Evolutionary conservation across 2,888 invertebrate genomes (phyloP).

Genomic region (Byasa hedistus): DNA sequence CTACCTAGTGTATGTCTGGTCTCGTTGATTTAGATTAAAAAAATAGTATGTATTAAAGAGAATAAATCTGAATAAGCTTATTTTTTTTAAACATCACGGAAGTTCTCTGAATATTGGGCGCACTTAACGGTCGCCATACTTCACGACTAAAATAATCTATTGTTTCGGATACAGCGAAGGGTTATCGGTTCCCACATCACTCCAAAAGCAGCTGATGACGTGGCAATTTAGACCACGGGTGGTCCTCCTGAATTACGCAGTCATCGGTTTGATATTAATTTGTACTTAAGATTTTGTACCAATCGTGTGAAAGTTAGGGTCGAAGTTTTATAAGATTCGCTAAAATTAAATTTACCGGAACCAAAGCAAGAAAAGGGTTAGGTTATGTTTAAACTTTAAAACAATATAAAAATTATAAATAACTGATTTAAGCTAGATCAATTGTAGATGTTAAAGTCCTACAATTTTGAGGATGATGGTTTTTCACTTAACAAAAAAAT

Average conservation of each 20-base stretch:
- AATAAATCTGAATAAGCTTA: neutral
- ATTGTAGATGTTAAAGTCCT: too few relatives aligned
- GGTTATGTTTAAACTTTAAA: too few relatives aligned
- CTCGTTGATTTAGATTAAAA: too few relatives aligned
- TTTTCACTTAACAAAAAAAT: too few relatives aligned
- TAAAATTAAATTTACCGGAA: neutral
- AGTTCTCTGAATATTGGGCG: neutral
- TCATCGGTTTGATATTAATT: constrained; percentile 26
- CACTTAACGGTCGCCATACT: constrained; percentile 15
- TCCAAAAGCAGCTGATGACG: constrained; percentile 32
- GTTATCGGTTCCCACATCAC: constrained; percentile 47
- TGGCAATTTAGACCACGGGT: constrained; percentile 26
- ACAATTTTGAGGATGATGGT: too few relatives aligned
- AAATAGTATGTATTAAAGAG: too few relatives aligned
- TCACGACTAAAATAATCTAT: constrained; percentile 13
- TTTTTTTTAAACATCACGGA: neutral
- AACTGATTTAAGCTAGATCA: too few relatives aligned
- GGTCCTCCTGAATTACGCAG: constrained; percentile 26
- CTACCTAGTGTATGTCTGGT: too few relatives aligned
- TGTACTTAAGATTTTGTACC: constrained; percentile 21
- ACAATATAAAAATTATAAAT: too few relatives aligned
- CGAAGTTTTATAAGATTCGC: neutral
- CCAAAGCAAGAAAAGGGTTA: neutral
- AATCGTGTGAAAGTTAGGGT: constrained; percentile 23
- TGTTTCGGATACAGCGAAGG: constrained; percentile 33